Evolutionary conservation across 2,113 vertebrate genomes (phyloP), one percentile per base, ranked within the genome.

Genomic region (Dicentrarchus labrax): DNA sequence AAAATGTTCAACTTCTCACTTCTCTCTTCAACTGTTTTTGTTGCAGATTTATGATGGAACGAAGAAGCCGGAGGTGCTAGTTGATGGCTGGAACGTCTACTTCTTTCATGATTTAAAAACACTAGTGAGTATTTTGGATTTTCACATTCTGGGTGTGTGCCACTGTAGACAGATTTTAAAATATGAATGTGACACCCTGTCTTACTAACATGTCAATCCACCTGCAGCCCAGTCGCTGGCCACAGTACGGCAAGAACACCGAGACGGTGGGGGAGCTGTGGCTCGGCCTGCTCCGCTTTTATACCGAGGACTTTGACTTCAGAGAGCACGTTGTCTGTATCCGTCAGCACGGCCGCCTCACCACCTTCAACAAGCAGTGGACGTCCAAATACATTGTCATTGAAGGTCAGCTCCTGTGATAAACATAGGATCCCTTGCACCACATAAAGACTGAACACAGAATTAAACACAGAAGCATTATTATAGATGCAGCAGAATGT

Each of bases 281-380:
- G 98, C 94, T 99, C 38, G 97, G 97, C 83, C 95, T 99, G 91
- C 97, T 99, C 61, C 96, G 96, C 70, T 99, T 98, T 86, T 99
- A 98, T 80, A 99, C 98, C 3, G 97, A 99, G 86, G 97, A 98
- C 77, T 99, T 98, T 91, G 97, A 99, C 95, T 99, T 99, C 94
- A 97, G 96, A 93, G 97, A 99, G 83, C 96, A 98, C 15, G 98
- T 99, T 1, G 96, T 99, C 89, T 97, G 96, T 82, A 96, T 97
- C 92, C 96, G 98, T 76, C 97, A 97, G 86, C 96, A 93, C 75
- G 93, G 71, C 89, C 90, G 96, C n/a, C 97, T 99, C 94, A 98
- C 97, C 90, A 98, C 97, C 79, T 99, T 99, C 94, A 97, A 98
- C 93, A 99, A 99, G 87, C 97, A 99, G 81, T 99, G 98, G 98